Evolutionary conservation across 2,113 vertebrate genomes (phyloP).

Genomic region (Cepphus grylle): DNA sequence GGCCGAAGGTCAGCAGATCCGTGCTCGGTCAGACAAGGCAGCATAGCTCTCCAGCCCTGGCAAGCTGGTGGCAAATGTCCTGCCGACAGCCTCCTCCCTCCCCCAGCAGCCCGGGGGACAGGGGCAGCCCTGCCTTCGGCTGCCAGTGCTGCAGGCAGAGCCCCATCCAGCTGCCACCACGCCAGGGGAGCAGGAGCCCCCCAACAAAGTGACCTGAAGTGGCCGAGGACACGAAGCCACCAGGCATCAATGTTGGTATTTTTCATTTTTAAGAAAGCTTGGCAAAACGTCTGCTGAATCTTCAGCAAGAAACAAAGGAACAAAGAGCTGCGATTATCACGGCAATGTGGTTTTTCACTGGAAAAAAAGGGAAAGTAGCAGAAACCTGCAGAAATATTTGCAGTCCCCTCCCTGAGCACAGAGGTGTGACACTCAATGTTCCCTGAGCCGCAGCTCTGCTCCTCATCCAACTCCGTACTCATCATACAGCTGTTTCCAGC

Average conservation of each 20-base stretch:
- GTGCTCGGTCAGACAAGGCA: background rate
- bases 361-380: background rate
- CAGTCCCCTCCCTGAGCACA: background rate
- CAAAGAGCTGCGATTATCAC: background rate
- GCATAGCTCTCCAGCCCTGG: background rate
- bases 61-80: background rate
- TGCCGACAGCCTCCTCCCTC: background rate
- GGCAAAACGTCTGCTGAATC: background rate
- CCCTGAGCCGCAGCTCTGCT: background rate
- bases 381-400: background rate
- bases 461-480: fast-evolving
- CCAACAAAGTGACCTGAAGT: too few relatives aligned
- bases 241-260: fast-evolving
- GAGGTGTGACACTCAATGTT: fast-evolving
- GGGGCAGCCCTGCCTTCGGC: background rate
- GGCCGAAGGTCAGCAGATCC: background rate
- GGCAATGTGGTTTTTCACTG: background rate
- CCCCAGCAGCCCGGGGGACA: background rate
- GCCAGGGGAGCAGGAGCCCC: background rate
- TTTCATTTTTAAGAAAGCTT: background rate
- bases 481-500: background rate
- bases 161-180: fast-evolving
- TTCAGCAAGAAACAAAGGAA: background rate
- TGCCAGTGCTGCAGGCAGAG: background rate
- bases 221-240: background rate